Evolutionary conservation across 2,113 vertebrate species (phyloP).

Genomic region (Cheilinus undulatus): DNA sequence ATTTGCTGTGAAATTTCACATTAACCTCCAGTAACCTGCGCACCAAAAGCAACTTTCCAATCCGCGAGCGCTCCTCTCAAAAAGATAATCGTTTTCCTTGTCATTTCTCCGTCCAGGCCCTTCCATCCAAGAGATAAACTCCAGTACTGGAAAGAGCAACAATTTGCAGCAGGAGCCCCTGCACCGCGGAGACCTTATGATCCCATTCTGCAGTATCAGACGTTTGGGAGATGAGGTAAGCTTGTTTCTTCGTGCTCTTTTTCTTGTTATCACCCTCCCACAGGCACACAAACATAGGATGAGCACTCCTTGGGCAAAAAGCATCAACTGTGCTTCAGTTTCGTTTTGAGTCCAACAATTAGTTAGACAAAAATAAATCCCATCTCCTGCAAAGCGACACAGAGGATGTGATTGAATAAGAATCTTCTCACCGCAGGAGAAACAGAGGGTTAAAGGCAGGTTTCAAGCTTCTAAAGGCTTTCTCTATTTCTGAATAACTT

Average conservation of each 20-base stretch:
- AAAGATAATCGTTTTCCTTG: constrained; percentile 74
- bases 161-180: constrained; percentile 64
- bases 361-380: constrained; percentile 56
- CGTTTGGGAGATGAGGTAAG: constrained; percentile 69
- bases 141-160: constrained; percentile 64
- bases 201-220: constrained; percentile 70
- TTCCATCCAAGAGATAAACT: constrained; percentile 70
- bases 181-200: constrained; percentile 62
- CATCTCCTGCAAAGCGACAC: constrained; percentile 45
- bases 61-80: constrained; percentile 45
- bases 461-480: constrained; percentile 23
- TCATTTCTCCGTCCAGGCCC: constrained; percentile 53
- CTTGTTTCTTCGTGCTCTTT: constrained; percentile 40
- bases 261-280: constrained; percentile 59
- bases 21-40: constrained; percentile 72
- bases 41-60: constrained; percentile 64
- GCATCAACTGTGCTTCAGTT: constrained; percentile 18
- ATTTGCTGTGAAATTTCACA: constrained; percentile 76
- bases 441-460: not conserved
- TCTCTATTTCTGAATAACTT: constrained; percentile 36
- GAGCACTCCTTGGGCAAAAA: constrained; percentile 19
- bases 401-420: constrained; percentile 56
- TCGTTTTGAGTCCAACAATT: constrained; percentile 49
- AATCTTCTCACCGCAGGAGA: constrained; percentile 25
- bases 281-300: constrained; percentile 44